Evolutionary conservation across 2,888 invertebrate genomes (phyloP).

Genomic region (Pristionchus japonicus): DNA sequence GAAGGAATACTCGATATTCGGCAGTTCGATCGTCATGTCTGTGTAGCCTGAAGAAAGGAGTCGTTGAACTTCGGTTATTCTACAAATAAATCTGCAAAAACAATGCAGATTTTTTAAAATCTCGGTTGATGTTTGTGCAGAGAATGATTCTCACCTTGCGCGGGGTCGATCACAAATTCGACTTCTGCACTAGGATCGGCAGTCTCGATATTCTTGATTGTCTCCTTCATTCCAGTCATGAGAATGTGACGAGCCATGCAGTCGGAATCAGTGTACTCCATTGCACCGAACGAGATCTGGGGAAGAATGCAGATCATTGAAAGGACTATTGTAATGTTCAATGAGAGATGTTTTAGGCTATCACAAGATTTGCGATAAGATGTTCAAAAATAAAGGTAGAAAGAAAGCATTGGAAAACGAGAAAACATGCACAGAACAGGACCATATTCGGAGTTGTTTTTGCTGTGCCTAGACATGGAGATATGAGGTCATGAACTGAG

Average conservation of each 20-base stretch:
- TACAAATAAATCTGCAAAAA: too few relatives aligned
- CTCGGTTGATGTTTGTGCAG: background rate
- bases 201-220: background rate
- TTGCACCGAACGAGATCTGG: conserved; percentile 60
- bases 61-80: too few relatives aligned
- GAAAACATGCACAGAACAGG: too few relatives aligned
- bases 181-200: conserved; percentile 48
- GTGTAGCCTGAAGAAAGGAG: too few relatives aligned
- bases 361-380: too few relatives aligned
- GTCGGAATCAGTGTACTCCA: conserved; percentile 53
- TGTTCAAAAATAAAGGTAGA: too few relatives aligned
- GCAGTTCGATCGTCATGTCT: conserved; percentile 67
- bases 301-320: background rate
- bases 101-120: too few relatives aligned
- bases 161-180: conserved; percentile 57
- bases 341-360: too few relatives aligned
- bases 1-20: conserved; percentile 69
- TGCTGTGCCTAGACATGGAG: background rate
- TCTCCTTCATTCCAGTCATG: conserved; percentile 57
- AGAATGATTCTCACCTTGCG: conserved; percentile 49
- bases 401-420: too few relatives aligned
- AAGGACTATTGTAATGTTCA: too few relatives aligned
- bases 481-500: background rate
- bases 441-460: background rate
- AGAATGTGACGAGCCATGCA: conserved; percentile 50